Conservation (phyloP, 2,113 vertebrate species). For the Corythaeola cristata region DNA sequence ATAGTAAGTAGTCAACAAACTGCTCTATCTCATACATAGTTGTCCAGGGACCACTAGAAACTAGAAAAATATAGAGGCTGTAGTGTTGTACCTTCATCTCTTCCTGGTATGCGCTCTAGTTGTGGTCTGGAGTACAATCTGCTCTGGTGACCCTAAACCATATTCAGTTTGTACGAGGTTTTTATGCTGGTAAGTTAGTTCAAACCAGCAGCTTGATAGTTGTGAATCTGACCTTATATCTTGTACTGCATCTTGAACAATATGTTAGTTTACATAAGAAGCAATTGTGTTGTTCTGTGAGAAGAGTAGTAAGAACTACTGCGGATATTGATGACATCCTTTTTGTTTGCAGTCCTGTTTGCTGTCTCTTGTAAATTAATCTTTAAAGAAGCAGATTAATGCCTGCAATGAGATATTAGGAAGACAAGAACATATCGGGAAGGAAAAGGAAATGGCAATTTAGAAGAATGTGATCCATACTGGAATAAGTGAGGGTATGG, state of each 20-base stretch:
- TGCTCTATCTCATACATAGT: not conserved
- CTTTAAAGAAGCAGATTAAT: not conserved
- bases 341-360: not conserved
- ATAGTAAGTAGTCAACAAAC: conserved; percentile 8
- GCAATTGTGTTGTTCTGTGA: not conserved
- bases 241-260: not conserved
- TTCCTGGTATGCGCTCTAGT: not conserved
- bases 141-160: not conserved
- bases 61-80: not conserved
- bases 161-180: not conserved
- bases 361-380: not conserved
- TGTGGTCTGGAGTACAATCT: not conserved
- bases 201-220: not conserved
- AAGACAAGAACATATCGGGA: not conserved
- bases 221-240: not conserved
- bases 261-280: not conserved
- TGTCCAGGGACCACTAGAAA: not conserved
- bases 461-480: not conserved
- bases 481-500: not conserved
- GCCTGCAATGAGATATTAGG: not conserved
- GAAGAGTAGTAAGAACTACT: not conserved
- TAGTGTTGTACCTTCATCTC: not conserved
- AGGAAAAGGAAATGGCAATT: not conserved
- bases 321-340: not conserved
- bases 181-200: not conserved